Percentiles rank a stretch among this genome's conserved stretches.
Evolutionary conservation across 2,888 invertebrate species (phyloP).

Genomic region (Drosophila limbata): DNA sequence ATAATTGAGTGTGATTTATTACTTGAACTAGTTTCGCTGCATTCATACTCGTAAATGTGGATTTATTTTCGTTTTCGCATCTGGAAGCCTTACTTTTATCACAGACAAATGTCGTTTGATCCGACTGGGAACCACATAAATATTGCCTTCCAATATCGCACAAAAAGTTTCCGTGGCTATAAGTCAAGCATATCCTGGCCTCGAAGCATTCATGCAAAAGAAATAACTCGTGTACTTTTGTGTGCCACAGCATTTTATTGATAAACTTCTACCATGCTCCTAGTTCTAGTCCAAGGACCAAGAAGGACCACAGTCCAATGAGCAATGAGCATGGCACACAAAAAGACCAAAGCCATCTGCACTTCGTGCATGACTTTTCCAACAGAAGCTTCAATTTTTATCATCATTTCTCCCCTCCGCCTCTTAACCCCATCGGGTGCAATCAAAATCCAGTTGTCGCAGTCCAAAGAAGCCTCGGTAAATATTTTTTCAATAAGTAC

Average conservation of each 20-base stretch:
- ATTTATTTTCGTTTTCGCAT: constrained; percentile 11
- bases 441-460: constrained; percentile 57
- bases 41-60: neutral
- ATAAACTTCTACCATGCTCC: constrained; percentile 65
- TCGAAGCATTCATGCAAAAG: constrained; percentile 73
- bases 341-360: constrained; percentile 48
- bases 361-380: constrained; percentile 49
- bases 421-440: constrained; percentile 13
- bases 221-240: constrained; percentile 77
- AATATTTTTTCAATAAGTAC: constrained; percentile 51
- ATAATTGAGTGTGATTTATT: constrained; percentile 45
- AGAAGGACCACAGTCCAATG: constrained; percentile 21
- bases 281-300: constrained; percentile 54
- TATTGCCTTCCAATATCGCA: constrained; percentile 53
- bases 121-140: constrained; percentile 50
- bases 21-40: constrained; percentile 9
- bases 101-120: constrained; percentile 38
- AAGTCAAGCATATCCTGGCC: constrained; percentile 64
- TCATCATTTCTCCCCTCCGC: constrained; percentile 22
- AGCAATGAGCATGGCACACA: constrained; percentile 22
- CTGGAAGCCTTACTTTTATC: constrained; percentile 28
- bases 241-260: constrained; percentile 77
- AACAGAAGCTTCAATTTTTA: constrained; percentile 51
- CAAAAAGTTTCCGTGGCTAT: constrained; percentile 62
- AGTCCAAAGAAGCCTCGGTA: constrained; percentile 38